Conservation (phyloP, 2,113 vertebrate species). For the Xiphorhynchus elegans region DNA sequence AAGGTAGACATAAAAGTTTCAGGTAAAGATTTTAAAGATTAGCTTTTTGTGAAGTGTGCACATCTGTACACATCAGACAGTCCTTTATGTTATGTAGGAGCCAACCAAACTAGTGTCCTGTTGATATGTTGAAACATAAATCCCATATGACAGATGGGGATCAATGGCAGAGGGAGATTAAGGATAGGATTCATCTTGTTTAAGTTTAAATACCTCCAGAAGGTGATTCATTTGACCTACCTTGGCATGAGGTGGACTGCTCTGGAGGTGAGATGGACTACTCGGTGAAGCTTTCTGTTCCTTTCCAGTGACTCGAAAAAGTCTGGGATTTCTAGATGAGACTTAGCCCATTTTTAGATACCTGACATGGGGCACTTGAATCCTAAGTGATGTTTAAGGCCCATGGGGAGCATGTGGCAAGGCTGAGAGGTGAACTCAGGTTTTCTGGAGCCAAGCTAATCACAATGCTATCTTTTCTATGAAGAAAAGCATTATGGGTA, state of each 20-base stretch:
- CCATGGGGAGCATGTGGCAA: background rate
- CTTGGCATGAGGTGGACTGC: background rate
- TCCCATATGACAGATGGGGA: background rate
- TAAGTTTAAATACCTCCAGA: constrained; percentile 44
- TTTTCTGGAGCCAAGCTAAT: background rate
- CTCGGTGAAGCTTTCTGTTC: background rate
- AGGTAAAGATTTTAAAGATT: background rate
- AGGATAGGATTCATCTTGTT: constrained; percentile 34
- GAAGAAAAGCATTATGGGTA: background rate
- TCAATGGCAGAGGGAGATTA: constrained; percentile 36
- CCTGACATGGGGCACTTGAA: background rate
- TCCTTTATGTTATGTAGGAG: accelerated
- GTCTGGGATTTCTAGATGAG: background rate
- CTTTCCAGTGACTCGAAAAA: background rate
- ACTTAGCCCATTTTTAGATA: background rate
- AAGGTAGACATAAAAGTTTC: background rate
- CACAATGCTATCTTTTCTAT: background rate
- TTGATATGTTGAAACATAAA: constrained; percentile 32
- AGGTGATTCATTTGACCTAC: constrained; percentile 56
- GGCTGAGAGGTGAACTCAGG: background rate
- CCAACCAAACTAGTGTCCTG: background rate
- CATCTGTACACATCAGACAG: background rate
- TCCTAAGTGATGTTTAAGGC: background rate
- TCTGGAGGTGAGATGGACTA: background rate
- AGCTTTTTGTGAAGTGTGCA: background rate